Evolutionary conservation across 2,797 vertebrate species (phyloP).

Genomic region (Vireo griseus): DNA sequence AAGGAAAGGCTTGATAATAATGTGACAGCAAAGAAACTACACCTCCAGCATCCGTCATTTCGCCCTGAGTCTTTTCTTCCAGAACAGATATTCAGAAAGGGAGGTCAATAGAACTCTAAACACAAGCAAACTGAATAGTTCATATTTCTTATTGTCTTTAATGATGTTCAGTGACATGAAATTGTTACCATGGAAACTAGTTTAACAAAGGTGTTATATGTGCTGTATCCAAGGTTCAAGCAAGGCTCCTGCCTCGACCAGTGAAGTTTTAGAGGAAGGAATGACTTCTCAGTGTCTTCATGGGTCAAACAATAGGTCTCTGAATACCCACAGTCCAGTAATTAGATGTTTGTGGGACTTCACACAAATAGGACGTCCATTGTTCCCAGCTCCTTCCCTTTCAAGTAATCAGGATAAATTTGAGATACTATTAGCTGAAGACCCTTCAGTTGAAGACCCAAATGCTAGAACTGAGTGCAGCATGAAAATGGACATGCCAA

Average conservation of each 20-base stretch:
- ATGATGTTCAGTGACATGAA: slow-evolving; percentile 19
- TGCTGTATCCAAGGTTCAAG: not conserved
- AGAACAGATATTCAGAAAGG: not conserved
- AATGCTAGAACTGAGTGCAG: not conserved
- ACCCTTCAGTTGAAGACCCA: not conserved
- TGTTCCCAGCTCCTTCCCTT: not conserved
- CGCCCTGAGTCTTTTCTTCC: not conserved
- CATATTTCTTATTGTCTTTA: not conserved
- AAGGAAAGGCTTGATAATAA: not conserved
- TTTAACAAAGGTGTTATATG: slow-evolving; percentile 36
- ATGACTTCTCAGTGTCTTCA: not conserved
- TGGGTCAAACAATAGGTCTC: not conserved
- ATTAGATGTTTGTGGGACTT: not conserved
- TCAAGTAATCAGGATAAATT: not conserved
- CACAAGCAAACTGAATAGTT: slow-evolving; percentile 6
- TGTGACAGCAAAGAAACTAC: not conserved
- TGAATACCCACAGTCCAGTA: not conserved
- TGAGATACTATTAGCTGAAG: not conserved
- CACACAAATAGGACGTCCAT: not conserved
- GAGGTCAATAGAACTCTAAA: not conserved
- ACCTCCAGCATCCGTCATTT: not conserved
- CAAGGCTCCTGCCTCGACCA: not conserved
- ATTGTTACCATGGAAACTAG: slow-evolving; percentile 56
- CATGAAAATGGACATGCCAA: not conserved
- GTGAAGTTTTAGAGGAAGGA: not conserved